These are phyloP conservation scores for Lasioglossum baleicum DNA, from an alignment of 1,140 invertebrate species.

Conservation along the genomic window DNA sequence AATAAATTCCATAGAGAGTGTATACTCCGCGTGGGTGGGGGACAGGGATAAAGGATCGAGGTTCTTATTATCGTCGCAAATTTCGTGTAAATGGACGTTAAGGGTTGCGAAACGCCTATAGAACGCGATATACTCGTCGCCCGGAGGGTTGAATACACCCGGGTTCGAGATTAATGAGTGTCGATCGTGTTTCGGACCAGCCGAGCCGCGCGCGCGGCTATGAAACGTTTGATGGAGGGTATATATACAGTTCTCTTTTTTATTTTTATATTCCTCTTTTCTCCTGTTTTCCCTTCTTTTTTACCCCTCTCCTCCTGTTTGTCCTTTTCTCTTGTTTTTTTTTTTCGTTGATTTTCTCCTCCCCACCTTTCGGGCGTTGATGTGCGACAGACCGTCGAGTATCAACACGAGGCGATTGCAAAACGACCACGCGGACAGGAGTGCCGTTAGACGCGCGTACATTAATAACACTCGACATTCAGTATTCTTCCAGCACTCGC, in stretches of 20 bases:
- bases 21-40: background rate
- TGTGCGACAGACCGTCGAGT: conserved; percentile 47
- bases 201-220: background rate
- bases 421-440: conserved; percentile 44
- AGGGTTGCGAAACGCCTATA: conserved; percentile 17
- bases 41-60: background rate
- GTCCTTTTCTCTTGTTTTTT: background rate
- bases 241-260: conserved; percentile 30
- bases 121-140: conserved; percentile 31
- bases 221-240: conserved; percentile 41
- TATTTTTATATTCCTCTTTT: no score
- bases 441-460: conserved; percentile 44
- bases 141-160: conserved; percentile 13
- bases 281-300: background rate
- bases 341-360: background rate
- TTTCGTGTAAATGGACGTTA: conserved; percentile 1
- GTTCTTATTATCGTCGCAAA: background rate
- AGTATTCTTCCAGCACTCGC: conserved; percentile 28
- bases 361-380: conserved; percentile 11
- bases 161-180: conserved; percentile 44
- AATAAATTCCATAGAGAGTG: background rate
- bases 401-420: conserved; percentile 41
- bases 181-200: conserved; percentile 40
- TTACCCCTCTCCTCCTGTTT: background rate
- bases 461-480: conserved; percentile 52